These are phyloP conservation scores for Chalcis sispes DNA, from an alignment of 2,888 invertebrate genomes.

Conservation along the genomic window DNA sequence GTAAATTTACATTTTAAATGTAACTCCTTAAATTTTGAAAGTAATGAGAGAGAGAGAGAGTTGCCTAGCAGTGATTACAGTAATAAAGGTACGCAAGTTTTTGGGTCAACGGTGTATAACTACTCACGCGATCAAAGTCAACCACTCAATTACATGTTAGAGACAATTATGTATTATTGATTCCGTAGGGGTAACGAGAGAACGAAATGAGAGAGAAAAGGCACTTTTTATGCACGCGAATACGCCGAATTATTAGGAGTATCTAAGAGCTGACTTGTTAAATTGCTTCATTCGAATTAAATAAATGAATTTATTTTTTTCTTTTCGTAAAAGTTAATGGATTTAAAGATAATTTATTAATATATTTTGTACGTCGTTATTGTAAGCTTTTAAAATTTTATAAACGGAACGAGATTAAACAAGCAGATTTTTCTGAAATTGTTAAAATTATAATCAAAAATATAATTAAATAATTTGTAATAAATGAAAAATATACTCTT, in stretches of 20 bases:
- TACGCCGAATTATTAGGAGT: slow-evolving; percentile 50
- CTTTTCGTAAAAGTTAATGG: neutral
- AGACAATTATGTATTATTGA: slow-evolving; percentile 46
- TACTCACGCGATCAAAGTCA: slow-evolving; percentile 23
- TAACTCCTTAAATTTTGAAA: neutral
- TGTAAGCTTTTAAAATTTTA: neutral
- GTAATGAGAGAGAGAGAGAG: slow-evolving; percentile 4
- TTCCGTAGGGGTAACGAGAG: slow-evolving; percentile 37
- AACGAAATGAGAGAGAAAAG: slow-evolving; percentile 20
- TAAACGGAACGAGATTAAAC: neutral
- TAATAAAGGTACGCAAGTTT: slow-evolving; percentile 33
- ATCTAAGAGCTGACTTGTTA: neutral
- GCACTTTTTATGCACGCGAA: slow-evolving; percentile 41
- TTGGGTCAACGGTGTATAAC: slow-evolving; percentile 42
- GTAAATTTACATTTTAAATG: neutral
- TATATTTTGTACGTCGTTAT: neutral
- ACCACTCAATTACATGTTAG: slow-evolving; percentile 42
- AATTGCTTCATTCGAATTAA: slow-evolving; percentile 30
- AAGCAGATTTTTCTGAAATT: too few species aligned
- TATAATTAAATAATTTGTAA: neutral
- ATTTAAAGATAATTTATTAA: neutral
- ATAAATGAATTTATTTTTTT: slow-evolving; percentile 21
- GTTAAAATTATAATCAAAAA: slow-evolving; percentile 1
- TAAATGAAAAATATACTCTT: slow-evolving; percentile 3
- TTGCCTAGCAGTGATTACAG: slow-evolving; percentile 41